These are phyloP conservation scores for Ardeotis arabs DNA, from an alignment of 2,113 vertebrate genomes.

Conservation along the genomic window DNA sequence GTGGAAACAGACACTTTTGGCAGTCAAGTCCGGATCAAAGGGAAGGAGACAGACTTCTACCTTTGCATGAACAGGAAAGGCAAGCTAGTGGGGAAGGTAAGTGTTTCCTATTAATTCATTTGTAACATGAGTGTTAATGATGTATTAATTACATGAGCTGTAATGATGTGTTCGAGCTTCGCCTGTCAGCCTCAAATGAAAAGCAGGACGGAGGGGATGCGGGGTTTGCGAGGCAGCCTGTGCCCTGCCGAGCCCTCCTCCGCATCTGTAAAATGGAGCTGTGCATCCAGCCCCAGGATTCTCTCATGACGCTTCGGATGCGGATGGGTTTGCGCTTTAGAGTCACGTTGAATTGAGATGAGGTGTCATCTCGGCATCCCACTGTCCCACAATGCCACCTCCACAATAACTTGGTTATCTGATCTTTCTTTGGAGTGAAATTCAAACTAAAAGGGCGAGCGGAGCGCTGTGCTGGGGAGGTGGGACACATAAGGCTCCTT, in stretches of 20 bases:
- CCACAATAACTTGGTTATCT: neutral
- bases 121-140: conserved; percentile 37
- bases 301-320: neutral
- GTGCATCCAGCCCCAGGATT: neutral
- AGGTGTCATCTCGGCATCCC: neutral
- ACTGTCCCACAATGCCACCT: neutral
- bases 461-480: neutral
- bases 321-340: neutral
- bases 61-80: conserved; percentile 91
- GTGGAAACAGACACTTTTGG: conserved; percentile 92
- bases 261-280: neutral
- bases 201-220: neutral
- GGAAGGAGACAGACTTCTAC: conserved; percentile 89
- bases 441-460: neutral
- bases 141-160: no score
- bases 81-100: conserved; percentile 90
- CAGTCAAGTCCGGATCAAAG: conserved; percentile 91
- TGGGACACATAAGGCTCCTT: neutral
- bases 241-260: neutral
- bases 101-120: conserved; percentile 58
- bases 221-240: neutral
- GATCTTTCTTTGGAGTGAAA: neutral
- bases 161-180: neutral
- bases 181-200: conserved; percentile 33
- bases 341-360: neutral